phyloP scores from a whole-genome alignment of 2,113 vertebrate species.

The Thermophis baileyi region DNA sequence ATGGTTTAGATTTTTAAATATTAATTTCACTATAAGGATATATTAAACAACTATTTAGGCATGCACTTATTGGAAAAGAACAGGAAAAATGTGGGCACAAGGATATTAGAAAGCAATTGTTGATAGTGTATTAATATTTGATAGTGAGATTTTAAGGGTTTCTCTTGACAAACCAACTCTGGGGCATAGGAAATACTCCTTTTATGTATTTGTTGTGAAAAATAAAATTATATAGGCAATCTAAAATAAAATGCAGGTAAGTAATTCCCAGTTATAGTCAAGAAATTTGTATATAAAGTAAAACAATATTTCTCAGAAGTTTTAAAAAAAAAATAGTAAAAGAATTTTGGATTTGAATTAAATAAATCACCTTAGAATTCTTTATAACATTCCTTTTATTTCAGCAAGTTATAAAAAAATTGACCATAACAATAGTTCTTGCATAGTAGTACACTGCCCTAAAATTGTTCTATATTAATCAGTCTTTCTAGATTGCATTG shows the following conservation, averaged over 20 bases:
- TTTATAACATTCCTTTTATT: background rate
- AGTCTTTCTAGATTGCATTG: background rate
- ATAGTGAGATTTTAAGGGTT: background rate
- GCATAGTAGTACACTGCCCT: background rate
- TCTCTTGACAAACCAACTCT: background rate
- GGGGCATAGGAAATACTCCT: background rate
- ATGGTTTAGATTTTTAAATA: conserved; percentile 14
- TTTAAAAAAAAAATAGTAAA: background rate
- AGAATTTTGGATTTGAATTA: background rate
- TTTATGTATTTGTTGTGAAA: background rate
- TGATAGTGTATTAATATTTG: background rate
- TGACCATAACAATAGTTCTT: background rate
- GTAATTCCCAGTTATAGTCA: background rate
- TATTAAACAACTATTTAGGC: background rate
- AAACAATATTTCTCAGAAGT: background rate
- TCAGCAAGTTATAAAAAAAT: background rate
- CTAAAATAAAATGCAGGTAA: background rate
- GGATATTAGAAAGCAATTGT: background rate
- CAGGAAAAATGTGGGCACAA: background rate
- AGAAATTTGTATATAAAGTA: background rate
- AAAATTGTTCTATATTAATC: background rate
- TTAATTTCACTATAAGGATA: background rate
- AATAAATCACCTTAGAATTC: background rate
- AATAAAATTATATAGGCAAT: background rate
- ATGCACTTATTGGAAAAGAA: background rate